Percentiles rank a stretch among this genome's conserved stretches.
phyloP scores from a whole-genome alignment of 23 tunicate genomes.

The Phallusia fumigata region DNA sequence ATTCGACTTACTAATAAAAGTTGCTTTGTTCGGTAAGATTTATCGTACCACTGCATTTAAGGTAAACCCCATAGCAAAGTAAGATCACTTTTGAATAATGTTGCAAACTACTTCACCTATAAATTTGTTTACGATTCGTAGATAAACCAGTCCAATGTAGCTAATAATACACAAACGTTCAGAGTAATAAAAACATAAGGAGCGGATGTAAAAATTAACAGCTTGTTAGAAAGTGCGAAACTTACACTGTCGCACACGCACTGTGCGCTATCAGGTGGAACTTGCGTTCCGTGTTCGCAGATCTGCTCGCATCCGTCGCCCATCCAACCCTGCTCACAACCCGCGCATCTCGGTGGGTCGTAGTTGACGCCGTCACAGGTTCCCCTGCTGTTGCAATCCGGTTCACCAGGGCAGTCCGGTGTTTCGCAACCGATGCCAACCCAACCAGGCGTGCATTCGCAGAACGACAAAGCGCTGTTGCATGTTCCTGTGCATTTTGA shows the following conservation, averaged over 20 bases:
- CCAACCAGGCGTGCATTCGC: conserved; percentile 28
- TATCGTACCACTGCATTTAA: too few species aligned
- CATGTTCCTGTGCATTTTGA: conserved; percentile 16
- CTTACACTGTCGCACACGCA: conserved; percentile 17
- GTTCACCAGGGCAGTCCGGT: conserved; percentile 32
- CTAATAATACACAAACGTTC: too few species aligned
- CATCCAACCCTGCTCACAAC: conserved; percentile 21
- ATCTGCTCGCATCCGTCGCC: conserved; percentile 15
- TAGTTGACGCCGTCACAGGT: conserved; percentile 15
- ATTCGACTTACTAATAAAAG: too few species aligned
- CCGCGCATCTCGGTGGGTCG: conserved; percentile 31
- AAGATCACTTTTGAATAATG: too few species aligned
- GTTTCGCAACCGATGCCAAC: conserved; percentile 27
- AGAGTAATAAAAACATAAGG: too few species aligned
- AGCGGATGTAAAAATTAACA: too few species aligned
- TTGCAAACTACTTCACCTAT: too few species aligned
- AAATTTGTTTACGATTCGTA: too few species aligned
- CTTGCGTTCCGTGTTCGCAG: conserved; percentile 20
- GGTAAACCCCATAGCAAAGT: too few species aligned
- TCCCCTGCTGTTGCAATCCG: conserved; percentile 18
- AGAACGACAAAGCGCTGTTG: conserved; percentile 21
- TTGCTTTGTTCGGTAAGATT: too few species aligned
- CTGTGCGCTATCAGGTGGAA: conserved; percentile 16
- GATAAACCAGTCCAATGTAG: too few species aligned
- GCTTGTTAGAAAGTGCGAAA: too few species aligned